phyloP scores from a whole-genome alignment of 2,797 vertebrate species.

The Dendrocincla tyrannina region DNA sequence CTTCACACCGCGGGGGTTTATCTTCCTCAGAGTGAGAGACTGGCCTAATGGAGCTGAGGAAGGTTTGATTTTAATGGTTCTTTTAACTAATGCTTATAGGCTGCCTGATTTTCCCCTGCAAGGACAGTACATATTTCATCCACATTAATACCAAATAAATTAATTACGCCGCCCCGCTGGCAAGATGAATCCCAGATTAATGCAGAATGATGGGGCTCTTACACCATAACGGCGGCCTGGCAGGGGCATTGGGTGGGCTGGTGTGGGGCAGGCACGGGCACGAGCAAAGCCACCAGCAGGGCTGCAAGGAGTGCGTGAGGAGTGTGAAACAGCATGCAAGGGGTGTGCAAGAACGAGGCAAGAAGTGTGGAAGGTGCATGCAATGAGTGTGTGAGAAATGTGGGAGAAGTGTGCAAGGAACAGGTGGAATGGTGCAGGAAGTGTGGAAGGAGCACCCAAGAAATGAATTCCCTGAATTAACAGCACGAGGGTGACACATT shows the following conservation, averaged over 20 bases:
- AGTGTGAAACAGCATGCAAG: not conserved
- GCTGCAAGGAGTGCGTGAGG: not conserved
- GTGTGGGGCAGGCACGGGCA: not conserved
- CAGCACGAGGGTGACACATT: fast-evolving
- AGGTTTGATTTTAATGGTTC: conserved; percentile 80
- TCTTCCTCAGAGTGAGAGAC: conserved; percentile 75
- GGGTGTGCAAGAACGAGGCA: not conserved
- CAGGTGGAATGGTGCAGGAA: not conserved
- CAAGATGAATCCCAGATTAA: conserved; percentile 78
- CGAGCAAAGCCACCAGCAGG: fast-evolving
- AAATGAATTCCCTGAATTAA: not conserved
- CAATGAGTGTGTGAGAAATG: not conserved
- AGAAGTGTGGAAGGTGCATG: not conserved
- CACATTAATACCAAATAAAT: conserved; percentile 81
- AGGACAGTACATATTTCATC: conserved; percentile 81
- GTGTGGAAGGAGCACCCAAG: not conserved
- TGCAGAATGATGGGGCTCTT: conserved; percentile 71
- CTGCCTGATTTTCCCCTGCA: conserved; percentile 73
- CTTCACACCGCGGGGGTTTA: conserved; percentile 75
- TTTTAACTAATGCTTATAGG: conserved; percentile 80
- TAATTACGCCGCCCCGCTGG: conserved; percentile 69
- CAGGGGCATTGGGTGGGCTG: not conserved
- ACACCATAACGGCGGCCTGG: conserved; percentile 31
- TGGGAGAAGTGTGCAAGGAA: not conserved
- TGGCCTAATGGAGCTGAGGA: conserved; percentile 75